Percentiles rank a stretch among this genome's conserved stretches.
phyloP scores from a whole-genome alignment of 2,888 invertebrate species.

The Calliphora vomitoria region DNA sequence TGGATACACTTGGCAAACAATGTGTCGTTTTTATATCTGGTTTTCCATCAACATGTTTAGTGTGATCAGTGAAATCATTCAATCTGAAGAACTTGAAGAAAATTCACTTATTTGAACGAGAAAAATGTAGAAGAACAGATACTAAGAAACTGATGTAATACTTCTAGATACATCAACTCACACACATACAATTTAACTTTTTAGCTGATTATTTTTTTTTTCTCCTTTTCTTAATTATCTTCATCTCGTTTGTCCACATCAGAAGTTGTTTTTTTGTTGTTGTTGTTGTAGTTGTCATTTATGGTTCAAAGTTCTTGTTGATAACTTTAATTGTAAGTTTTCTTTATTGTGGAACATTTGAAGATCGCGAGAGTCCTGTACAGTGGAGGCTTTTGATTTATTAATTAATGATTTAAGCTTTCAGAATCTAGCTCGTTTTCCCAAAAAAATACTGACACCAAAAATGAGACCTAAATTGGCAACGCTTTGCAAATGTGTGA shows the following conservation, averaged over 20 bases:
- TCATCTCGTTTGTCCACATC: conserved; percentile 56
- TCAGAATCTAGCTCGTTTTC: no score
- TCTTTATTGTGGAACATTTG: conserved; percentile 7
- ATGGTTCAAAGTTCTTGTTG: conserved; percentile 61
- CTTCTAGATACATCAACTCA: conserved; percentile 53
- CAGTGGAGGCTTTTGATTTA: not conserved
- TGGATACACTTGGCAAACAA: conserved; percentile 76
- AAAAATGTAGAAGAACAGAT: conserved; percentile 14
- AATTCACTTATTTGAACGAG: conserved; percentile 63
- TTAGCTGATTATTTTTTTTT: not conserved
- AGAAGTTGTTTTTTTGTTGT: conserved; percentile 32
- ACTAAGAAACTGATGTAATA: conserved; percentile 68
- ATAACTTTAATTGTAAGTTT: conserved; percentile 51
- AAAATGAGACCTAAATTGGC: no score
- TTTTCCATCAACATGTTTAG: conserved; percentile 79
- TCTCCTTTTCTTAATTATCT: conserved; percentile 37
- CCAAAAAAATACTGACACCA: no score
- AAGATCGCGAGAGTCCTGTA: conserved; percentile 8
- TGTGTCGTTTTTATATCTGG: conserved; percentile 76
- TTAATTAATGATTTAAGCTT: no score
- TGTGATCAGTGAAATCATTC: conserved; percentile 82
- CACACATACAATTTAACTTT: conserved; percentile 33
- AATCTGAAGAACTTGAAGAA: conserved; percentile 75
- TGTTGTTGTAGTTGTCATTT: conserved; percentile 58
- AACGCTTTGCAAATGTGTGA: no score